A percentile compares a stretch with the other conserved stretches of the same genome.
Conservation (phyloP, 2,113 vertebrate species). For the Myocastor coypus region DNA sequence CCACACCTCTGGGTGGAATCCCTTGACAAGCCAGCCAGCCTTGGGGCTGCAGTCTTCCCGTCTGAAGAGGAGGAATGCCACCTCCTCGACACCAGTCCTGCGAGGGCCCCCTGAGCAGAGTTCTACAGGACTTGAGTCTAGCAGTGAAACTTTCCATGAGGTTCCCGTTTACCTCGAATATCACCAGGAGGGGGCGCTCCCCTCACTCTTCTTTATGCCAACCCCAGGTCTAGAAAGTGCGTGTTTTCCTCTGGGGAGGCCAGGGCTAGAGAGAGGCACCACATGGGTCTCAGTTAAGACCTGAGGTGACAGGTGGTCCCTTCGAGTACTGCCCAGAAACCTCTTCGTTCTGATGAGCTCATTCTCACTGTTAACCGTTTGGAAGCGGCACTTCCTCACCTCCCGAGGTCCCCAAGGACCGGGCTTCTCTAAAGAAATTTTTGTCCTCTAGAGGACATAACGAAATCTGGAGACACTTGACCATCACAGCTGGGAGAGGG, state of each 20-base stretch:
- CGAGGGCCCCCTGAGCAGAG: rapidly evolving
- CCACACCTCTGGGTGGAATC: neutral
- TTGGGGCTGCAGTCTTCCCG: neutral
- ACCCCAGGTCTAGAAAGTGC: neutral
- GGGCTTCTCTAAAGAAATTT: neutral
- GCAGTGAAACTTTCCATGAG: neutral
- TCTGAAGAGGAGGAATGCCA: neutral
- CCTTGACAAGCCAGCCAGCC: rapidly evolving
- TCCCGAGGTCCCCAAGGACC: neutral
- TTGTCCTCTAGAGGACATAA: neutral
- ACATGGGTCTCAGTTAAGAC: rapidly evolving
- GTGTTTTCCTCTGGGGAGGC: too few species aligned
- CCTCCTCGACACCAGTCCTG: neutral
- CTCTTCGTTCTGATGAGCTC: neutral
- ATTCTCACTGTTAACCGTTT: neutral
- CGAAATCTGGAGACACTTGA: neutral
- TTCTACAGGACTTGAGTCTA: neutral
- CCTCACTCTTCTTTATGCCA: neutral
- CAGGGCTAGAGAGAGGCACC: neutral
- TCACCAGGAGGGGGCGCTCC: neutral
- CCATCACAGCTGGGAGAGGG: neutral
- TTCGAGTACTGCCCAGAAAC: neutral
- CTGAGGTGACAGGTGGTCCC: neutral
- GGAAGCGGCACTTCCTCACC: neutral
- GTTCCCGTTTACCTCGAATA: neutral